Evolutionary conservation across 2,797 vertebrate genomes (phyloP), one percentile per base, ranked within the genome.

Genomic region (Balearica regulorum): DNA sequence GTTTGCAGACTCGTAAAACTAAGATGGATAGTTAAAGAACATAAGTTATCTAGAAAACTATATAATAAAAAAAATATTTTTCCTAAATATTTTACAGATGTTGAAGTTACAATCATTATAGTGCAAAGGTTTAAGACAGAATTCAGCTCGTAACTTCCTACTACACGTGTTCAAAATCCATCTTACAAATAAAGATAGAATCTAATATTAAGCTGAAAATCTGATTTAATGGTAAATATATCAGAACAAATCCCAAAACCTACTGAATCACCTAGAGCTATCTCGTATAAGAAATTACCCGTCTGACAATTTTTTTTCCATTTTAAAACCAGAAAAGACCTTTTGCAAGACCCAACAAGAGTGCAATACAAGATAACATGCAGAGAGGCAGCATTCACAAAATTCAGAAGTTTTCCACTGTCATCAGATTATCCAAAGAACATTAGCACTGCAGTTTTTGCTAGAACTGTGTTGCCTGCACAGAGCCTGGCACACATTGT

Each of bases 351-450:
- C 53, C 28, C n/a, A 54, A 17, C 16, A 64, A 31, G 49, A 83
- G 20, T 7, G 3, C 25, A 10, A 2, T 4, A 2, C 3, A 51
- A 60, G 13, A 6, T 3, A 48, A 41, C 25, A 5, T 0, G 26
- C 43, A 16, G 20, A 48, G 16, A 44, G 16, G 24, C 39, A 46
- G 33, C 57, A 33, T 0, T 29, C 37, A 51, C 5, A 9, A 10
- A 43, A 70, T 12, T n/a, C 49, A 1, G 0, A 26, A 39, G 33
- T 35, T 84, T 26, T 20, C 55, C 60, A 7, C 58, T 5, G 37
- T 1, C 61, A 22, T 9, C 41, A n/a, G 16, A 18, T 11, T 43
- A 46, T 4, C 51, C 4, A 28, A n/a, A 29, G 37, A 33, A 22
- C 31, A 51, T 5, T 4, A 26, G 4, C 5, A 15, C 11, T 0